A percentile compares a stretch with the other conserved stretches of the same genome.
These are phyloP conservation scores for Zaprionus nigranus DNA, from an alignment of 1,140 invertebrate species.

Conservation along the genomic window DNA sequence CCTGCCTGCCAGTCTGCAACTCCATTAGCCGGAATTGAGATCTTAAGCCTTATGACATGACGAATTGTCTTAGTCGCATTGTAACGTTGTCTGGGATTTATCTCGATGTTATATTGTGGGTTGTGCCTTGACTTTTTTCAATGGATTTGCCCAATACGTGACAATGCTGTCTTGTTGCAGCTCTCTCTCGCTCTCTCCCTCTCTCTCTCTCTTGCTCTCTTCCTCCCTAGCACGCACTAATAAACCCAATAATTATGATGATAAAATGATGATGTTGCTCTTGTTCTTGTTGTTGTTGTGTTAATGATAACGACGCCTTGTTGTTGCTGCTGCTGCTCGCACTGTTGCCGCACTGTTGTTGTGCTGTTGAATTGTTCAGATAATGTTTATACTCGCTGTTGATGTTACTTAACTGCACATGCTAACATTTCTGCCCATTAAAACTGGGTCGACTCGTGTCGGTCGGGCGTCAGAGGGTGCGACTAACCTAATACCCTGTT, in stretches of 20 bases:
- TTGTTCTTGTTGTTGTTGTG: conserved; percentile 14
- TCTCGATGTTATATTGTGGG: conserved; percentile 21
- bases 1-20: conserved; percentile 17
- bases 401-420: conserved; percentile 79
- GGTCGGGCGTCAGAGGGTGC: neutral
- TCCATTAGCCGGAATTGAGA: conserved; percentile 74
- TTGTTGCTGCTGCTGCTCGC: conserved; percentile 28
- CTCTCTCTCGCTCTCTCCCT: neutral
- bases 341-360: conserved; percentile 28
- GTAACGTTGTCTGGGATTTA: conserved; percentile 47
- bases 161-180: conserved; percentile 4
- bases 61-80: conserved; percentile 71
- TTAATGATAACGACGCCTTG: conserved; percentile 52
- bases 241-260: conserved; percentile 78
- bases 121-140: conserved; percentile 37
- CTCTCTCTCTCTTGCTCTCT: neutral
- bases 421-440: conserved; percentile 75
- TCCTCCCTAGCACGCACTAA: conserved; percentile 55
- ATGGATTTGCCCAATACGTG: conserved; percentile 59
- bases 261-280: conserved; percentile 74
- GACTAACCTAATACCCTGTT: conserved; percentile 19
- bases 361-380: conserved; percentile 23
- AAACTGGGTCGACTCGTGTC: conserved; percentile 34
- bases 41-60: conserved; percentile 69
- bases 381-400: conserved; percentile 62